Percentiles rank a stretch among this genome's conserved stretches.
Conservation (phyloP, 1,140 invertebrate genomes). For the Coptotermes formosanus region DNA sequence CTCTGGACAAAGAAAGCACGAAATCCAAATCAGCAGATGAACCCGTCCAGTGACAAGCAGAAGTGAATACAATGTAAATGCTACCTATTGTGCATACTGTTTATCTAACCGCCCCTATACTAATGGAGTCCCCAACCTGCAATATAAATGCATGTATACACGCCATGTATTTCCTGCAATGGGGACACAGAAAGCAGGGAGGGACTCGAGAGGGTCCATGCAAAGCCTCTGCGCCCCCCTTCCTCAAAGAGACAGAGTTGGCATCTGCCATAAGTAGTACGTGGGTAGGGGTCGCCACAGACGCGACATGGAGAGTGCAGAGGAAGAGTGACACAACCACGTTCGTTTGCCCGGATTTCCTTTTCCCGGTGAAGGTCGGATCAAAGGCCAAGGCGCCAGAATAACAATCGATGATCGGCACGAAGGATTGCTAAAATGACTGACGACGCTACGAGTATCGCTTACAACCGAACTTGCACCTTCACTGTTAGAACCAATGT, state of each 20-base stretch:
- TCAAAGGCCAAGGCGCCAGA: no score
- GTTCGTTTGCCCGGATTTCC: background rate
- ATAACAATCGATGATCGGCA: no score
- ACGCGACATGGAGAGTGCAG: background rate
- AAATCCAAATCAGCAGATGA: background rate
- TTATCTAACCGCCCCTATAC: background rate
- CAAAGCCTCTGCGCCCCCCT: background rate
- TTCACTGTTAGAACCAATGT: no score
- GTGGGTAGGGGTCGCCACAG: background rate
- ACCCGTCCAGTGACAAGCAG: background rate
- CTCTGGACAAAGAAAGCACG: background rate
- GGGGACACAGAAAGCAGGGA: background rate
- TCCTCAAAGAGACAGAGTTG: background rate
- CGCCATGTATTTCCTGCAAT: constrained; percentile 1
- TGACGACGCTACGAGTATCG: no score
- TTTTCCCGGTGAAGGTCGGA: no score
- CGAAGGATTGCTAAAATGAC: no score
- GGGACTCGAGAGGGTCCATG: background rate
- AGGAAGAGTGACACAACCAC: background rate
- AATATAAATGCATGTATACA: background rate
- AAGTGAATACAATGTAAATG: background rate
- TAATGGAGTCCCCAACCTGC: constrained; percentile 1
- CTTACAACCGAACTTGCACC: no score
- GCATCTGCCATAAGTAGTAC: background rate
- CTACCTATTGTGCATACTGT: background rate